Conservation (phyloP, 2,797 vertebrate genomes). For the Aplochiton taeniatus region DNA sequence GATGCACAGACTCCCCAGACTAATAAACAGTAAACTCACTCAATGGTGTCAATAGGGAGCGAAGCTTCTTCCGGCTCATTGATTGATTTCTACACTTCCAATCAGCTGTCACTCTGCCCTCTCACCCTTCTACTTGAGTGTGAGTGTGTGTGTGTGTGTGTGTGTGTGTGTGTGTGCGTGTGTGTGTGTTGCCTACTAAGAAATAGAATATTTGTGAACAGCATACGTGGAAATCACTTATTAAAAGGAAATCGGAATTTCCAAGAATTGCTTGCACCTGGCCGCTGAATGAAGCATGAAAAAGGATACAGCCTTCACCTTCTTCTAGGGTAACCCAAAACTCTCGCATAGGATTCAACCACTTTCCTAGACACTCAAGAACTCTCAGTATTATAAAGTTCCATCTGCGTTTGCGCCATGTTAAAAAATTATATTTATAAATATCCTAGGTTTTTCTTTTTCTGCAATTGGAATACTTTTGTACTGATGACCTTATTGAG, state of each 20-base stretch:
- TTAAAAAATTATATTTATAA: no score
- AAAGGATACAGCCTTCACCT: conserved; percentile 21
- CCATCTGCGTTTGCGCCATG: no score
- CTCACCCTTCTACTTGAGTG: conserved; percentile 31
- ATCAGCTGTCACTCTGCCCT: conserved; percentile 28
- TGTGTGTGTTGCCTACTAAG: neutral
- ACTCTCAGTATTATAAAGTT: no score
- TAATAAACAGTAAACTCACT: conserved; percentile 20
- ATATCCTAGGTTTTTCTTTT: no score
- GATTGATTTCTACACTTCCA: conserved; percentile 39
- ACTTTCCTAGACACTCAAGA: no score
- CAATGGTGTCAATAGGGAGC: conserved; percentile 33
- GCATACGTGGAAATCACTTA: conserved; percentile 25
- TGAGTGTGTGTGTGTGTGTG: no score
- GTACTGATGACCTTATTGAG: no score
- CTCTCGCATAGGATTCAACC: no score
- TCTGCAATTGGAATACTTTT: no score
- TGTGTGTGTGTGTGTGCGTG: neutral
- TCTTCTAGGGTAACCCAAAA: conserved; percentile 11
- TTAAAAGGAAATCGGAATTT: conserved; percentile 21
- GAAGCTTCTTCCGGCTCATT: conserved; percentile 40
- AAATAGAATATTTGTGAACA: conserved; percentile 3
- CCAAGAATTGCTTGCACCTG: conserved; percentile 4
- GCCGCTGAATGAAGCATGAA: conserved; percentile 37
- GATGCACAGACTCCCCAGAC: conserved; percentile 3